phyloP scores from a whole-genome alignment of 2,888 invertebrate genomes.

The Frankliniella fusca region DNA sequence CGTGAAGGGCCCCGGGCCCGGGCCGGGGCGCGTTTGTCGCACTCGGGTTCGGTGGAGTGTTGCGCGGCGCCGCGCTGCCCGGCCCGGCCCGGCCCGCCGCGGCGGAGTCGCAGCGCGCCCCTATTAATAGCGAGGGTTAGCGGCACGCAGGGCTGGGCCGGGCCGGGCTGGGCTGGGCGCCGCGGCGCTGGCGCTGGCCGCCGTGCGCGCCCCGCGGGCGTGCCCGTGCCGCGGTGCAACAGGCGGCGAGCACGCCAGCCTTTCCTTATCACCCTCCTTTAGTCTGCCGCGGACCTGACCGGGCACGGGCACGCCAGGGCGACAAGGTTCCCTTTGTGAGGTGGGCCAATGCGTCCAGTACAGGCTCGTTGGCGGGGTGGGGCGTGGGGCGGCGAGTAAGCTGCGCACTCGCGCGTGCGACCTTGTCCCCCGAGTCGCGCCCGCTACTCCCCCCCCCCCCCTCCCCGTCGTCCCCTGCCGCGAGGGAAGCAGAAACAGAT shows the following conservation, averaged over 20 bases:
- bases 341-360: too few relatives aligned
- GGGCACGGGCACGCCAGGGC: neutral
- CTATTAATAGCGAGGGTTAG: neutral
- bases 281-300: neutral
- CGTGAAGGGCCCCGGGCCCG: too few relatives aligned
- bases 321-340: neutral
- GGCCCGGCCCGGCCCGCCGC: too few relatives aligned
- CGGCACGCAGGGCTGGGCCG: neutral
- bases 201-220: neutral
- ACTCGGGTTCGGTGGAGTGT: neutral
- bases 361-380: too few relatives aligned
- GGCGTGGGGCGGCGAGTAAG: too few relatives aligned
- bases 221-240: too few relatives aligned
- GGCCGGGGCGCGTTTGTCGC: neutral
- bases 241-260: too few relatives aligned
- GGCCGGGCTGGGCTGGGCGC: neutral
- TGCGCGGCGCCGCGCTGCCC: neutral
- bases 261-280: neutral
- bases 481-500: too few relatives aligned
- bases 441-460: too few relatives aligned
- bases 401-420: too few relatives aligned
- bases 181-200: neutral
- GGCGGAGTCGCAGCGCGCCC: constrained; percentile 39
- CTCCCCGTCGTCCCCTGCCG: too few relatives aligned
- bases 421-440: too few relatives aligned